phyloP scores from a whole-genome alignment of 2,888 invertebrate species.

The Leptura quadrifasciata region DNA sequence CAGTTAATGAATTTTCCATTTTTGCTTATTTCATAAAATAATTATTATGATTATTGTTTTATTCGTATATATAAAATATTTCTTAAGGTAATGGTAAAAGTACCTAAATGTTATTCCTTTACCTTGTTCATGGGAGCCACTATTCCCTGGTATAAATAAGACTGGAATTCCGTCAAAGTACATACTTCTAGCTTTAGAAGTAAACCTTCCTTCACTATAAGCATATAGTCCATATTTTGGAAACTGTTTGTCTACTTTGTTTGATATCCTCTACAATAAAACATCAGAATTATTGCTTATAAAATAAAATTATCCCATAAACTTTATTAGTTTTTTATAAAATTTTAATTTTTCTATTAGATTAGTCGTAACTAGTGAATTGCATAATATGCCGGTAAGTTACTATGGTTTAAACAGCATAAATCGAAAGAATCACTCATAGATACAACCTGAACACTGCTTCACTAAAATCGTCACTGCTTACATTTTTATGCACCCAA shows the following conservation, averaged over 20 bases:
- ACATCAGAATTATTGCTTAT: neutral
- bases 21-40: too few species aligned
- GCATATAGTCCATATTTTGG: conserved; percentile 90
- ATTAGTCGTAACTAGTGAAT: too few species aligned
- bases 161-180: conserved; percentile 93
- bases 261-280: conserved; percentile 78
- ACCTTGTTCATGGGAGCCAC: conserved; percentile 94
- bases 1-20: too few species aligned
- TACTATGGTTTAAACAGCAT: too few species aligned
- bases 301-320: neutral
- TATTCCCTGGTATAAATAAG: conserved; percentile 95
- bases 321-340: too few species aligned
- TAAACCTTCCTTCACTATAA: conserved; percentile 91
- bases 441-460: too few species aligned
- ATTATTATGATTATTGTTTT: too few species aligned
- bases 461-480: too few species aligned
- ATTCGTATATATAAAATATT: neutral
- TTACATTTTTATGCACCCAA: too few species aligned
- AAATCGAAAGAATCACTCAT: too few species aligned
- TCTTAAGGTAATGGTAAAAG: neutral
- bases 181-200: conserved; percentile 82
- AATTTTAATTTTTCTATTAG: too few species aligned
- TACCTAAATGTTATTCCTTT: conserved; percentile 26
- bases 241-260: conserved; percentile 79
- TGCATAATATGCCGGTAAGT: too few species aligned